A percentile compares a stretch with the other conserved stretches of the same genome.
Conservation (phyloP, 2,888 invertebrate species). For the Allacma fusca region DNA sequence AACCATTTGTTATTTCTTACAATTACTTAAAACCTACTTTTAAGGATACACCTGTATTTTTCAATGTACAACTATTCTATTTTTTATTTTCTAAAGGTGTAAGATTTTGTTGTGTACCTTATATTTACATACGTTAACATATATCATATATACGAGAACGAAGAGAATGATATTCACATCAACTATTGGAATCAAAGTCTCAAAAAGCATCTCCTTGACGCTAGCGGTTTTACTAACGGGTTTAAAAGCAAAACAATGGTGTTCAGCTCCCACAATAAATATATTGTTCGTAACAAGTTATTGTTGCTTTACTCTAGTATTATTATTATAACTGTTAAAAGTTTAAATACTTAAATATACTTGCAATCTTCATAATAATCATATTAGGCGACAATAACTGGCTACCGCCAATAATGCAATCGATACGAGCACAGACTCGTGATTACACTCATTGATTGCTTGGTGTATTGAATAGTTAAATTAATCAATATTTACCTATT, state of each 20-base stretch:
- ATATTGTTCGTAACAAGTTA: not conserved
- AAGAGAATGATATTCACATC: slow-evolving; percentile 16
- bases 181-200: slow-evolving; percentile 12
- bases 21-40: not conserved
- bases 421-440: slow-evolving; percentile 1
- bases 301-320: not conserved
- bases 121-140: not conserved
- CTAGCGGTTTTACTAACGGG: no score
- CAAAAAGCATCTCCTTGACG: not conserved
- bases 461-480: not conserved
- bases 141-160: slow-evolving; percentile 7
- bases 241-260: no score
- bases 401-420: not conserved
- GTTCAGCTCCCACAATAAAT: not conserved
- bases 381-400: not conserved
- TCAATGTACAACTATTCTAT: not conserved
- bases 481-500: not conserved
- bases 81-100: not conserved
- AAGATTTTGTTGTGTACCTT: not conserved
- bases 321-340: not conserved
- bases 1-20: slow-evolving; percentile 4
- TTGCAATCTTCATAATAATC: not conserved
- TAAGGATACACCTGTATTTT: slow-evolving; percentile 1
- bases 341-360: no score
- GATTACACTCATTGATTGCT: not conserved